Conservation (phyloP, 2,888 invertebrate species). For the Calephelis perditalis region DNA sequence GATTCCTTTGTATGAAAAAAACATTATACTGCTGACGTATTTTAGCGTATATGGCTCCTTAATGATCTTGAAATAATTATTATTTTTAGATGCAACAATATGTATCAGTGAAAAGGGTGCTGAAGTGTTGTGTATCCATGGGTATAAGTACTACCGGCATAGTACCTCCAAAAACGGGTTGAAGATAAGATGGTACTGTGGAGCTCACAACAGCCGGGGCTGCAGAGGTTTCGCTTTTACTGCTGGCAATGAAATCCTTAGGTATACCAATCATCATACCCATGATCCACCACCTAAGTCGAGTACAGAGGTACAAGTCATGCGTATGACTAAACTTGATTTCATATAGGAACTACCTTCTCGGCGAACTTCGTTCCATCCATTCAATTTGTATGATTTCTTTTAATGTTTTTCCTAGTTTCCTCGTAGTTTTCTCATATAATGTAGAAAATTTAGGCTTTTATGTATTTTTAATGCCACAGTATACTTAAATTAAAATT, state of each 20-base stretch:
- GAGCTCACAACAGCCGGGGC: conserved; percentile 26
- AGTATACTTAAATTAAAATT: no score
- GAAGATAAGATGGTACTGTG: conserved; percentile 37
- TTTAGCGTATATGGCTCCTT: no score
- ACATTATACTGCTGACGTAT: no score
- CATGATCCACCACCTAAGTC: conserved; percentile 21
- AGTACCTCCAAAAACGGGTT: conserved; percentile 9
- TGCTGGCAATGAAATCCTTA: conserved; percentile 29
- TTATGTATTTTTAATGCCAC: no score
- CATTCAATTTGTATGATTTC: no score
- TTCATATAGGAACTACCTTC: background rate
- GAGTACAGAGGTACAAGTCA: background rate
- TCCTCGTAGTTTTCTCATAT: no score
- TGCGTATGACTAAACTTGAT: background rate
- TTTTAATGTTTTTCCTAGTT: no score
- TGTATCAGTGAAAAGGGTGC: conserved; percentile 13
- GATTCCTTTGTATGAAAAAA: no score
- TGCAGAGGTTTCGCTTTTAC: conserved; percentile 38
- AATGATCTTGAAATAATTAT: no score
- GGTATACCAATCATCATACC: conserved; percentile 32
- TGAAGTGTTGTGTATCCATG: conserved; percentile 15
- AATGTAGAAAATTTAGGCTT: no score
- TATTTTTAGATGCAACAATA: background rate
- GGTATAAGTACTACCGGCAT: conserved; percentile 21
- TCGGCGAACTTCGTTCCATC: no score